These are phyloP conservation scores for Graptemys geographica DNA, from an alignment of 2,797 vertebrate species.

Conservation along the genomic window DNA sequence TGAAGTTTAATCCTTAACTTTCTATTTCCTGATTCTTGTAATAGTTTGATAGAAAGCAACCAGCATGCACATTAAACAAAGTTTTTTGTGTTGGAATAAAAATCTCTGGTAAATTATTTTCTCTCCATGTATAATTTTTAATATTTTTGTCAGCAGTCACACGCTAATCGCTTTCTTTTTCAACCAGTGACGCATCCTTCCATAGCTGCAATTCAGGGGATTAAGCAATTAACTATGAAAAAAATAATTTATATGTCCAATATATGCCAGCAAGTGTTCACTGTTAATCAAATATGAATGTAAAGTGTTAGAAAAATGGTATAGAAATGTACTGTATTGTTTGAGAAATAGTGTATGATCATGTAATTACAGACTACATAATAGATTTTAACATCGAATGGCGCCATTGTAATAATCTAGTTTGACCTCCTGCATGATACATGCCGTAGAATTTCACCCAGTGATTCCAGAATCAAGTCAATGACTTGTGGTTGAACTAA, in stretches of 20 bases:
- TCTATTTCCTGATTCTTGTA: background rate
- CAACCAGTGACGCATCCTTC: background rate
- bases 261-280: background rate
- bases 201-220: background rate
- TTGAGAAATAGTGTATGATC: rapidly evolving
- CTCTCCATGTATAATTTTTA: background rate
- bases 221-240: background rate
- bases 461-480: background rate
- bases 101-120: background rate
- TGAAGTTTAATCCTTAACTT: background rate
- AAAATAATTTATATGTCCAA: background rate
- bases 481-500: background rate
- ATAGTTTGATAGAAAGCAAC: background rate
- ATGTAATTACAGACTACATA: background rate
- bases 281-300: background rate
- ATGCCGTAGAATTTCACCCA: background rate
- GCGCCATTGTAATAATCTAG: background rate
- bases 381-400: background rate
- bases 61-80: background rate
- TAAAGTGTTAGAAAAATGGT: background rate
- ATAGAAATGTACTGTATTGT: background rate
- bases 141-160: background rate
- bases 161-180: background rate
- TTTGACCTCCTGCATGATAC: background rate
- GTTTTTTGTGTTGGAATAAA: background rate